Conservation (phyloP, 2,797 vertebrate genomes). For the Lepidocolaptes lacrymiger region DNA sequence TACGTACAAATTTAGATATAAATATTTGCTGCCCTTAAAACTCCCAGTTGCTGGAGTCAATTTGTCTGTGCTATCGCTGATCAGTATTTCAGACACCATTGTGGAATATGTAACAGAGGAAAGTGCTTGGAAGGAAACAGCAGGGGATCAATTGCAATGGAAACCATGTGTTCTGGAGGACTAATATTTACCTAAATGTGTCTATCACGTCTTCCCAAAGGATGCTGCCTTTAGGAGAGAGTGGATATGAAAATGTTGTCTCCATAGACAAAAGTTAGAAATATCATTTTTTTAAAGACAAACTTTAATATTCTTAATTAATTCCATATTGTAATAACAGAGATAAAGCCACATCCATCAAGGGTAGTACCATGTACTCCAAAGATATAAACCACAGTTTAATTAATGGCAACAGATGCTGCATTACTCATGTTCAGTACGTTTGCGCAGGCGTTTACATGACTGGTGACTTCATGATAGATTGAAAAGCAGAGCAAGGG, state of each 20-base stretch:
- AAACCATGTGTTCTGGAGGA: constrained; percentile 43
- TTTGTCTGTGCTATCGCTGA: neutral
- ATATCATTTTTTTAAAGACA: neutral
- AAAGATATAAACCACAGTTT: constrained; percentile 13
- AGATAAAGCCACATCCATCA: constrained; percentile 29
- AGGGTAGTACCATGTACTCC: neutral
- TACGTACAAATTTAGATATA: neutral
- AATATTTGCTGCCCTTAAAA: neutral
- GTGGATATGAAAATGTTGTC: neutral
- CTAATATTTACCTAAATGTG: constrained; percentile 47
- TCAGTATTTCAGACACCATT: constrained; percentile 51
- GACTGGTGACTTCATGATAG: neutral
- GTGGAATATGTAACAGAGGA: constrained; percentile 9
- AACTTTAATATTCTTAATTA: constrained; percentile 20
- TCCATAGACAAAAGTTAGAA: neutral
- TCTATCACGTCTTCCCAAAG: constrained; percentile 38
- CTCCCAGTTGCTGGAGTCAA: neutral
- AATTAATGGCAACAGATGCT: constrained; percentile 41
- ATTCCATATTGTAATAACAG: constrained; percentile 24
- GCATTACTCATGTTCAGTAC: neutral
- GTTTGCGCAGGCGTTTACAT: neutral
- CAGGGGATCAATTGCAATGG: constrained; percentile 41
- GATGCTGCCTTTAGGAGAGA: constrained; percentile 25
- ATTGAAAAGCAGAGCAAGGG: neutral
- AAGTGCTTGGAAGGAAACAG: constrained; percentile 52